A percentile compares a stretch with the other conserved stretches of the same genome.
Evolutionary conservation across 2,113 vertebrate genomes (phyloP).

Genomic region (Colaptes auratus): DNA sequence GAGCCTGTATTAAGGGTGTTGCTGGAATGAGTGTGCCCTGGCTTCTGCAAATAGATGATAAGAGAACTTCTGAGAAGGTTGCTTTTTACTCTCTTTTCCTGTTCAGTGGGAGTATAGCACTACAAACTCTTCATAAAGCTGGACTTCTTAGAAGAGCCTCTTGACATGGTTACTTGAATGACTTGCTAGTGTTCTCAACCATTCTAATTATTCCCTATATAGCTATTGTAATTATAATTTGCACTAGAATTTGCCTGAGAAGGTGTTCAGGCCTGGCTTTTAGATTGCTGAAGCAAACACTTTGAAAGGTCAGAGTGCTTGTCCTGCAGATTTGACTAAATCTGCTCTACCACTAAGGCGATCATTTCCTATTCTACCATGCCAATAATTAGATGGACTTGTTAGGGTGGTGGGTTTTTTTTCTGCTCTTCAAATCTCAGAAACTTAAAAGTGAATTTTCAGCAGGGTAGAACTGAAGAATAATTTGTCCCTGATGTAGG

Average conservation of each 20-base stretch:
- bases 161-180: neutral
- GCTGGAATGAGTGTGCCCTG: rapidly evolving
- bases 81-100: neutral
- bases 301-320: neutral
- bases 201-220: neutral
- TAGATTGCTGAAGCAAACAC: neutral
- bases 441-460: slow-evolving; percentile 64
- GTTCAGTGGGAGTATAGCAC: neutral
- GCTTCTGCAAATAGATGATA: neutral
- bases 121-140: neutral
- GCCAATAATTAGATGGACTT: slow-evolving; percentile 11
- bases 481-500: slow-evolving; percentile 8
- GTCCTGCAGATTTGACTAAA: neutral
- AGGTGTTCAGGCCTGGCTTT: neutral
- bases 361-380: neutral
- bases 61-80: neutral
- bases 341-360: neutral
- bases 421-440: neutral
- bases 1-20: neutral
- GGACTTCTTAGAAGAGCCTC: neutral
- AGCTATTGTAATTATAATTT: slow-evolving; percentile 1
- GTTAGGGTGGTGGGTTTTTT: neutral
- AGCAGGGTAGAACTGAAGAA: neutral
- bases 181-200: neutral
- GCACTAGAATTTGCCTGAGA: neutral